Conservation (phyloP, 2,888 invertebrate genomes). For the Pachliopta kotzebuea region DNA sequence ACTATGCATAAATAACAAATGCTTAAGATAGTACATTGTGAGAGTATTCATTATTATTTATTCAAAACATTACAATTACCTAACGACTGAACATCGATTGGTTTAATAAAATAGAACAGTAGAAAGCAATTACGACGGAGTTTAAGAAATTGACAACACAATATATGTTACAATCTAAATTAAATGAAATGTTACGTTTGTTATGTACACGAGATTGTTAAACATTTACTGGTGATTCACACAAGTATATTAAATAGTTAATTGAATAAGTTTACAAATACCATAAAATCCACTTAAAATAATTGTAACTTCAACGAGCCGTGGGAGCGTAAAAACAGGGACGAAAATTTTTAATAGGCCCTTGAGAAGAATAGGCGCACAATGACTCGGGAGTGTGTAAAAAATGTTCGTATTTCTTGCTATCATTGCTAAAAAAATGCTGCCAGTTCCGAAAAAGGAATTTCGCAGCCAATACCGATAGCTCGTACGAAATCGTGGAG, state of each 20-base stretch:
- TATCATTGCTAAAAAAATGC: constrained; percentile 58
- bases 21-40: neutral
- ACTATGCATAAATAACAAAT: neutral
- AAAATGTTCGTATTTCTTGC: constrained; percentile 46
- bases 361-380: constrained; percentile 31
- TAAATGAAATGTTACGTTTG: constrained; percentile 35
- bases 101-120: constrained; percentile 42
- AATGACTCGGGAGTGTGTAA: constrained; percentile 37
- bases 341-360: constrained; percentile 25
- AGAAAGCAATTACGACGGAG: constrained; percentile 45
- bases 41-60: too few species aligned
- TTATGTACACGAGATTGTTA: constrained; percentile 22
- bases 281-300: constrained; percentile 30
- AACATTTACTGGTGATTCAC: constrained; percentile 20
- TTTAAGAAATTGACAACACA: constrained; percentile 34
- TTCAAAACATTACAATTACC: too few species aligned
- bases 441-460: constrained; percentile 61
- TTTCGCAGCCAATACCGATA: constrained; percentile 71
- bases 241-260: constrained; percentile 31
- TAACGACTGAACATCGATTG: neutral
- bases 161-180: constrained; percentile 34
- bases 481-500: constrained; percentile 68
- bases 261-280: constrained; percentile 26
- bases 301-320: constrained; percentile 21
- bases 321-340: constrained; percentile 24